Conservation (phyloP, 2,797 vertebrate genomes). For the Lagorchestes hirsutus region DNA sequence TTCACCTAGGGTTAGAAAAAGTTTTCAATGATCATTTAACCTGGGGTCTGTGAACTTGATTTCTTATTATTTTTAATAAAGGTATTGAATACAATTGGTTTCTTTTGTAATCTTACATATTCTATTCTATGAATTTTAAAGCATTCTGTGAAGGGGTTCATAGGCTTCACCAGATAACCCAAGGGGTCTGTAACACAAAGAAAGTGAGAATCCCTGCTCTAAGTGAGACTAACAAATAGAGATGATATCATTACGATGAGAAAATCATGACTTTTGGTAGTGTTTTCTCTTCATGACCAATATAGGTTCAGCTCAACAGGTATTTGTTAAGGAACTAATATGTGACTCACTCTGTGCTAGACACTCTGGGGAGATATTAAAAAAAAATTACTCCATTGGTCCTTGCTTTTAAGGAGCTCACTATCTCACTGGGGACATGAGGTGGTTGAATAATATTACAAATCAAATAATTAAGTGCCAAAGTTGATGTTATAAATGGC, state of each 20-base stretch:
- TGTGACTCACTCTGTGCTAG: neutral
- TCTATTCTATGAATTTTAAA: neutral
- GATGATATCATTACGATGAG: neutral
- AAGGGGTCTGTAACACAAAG: neutral
- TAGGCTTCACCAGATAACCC: neutral
- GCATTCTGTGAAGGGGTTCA: neutral
- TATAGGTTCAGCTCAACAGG: neutral
- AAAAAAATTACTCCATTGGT: neutral
- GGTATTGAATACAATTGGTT: neutral
- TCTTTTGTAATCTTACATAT: neutral
- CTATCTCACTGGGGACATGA: neutral
- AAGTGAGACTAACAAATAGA: neutral
- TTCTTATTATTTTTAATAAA: neutral
- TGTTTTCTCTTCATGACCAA: neutral
- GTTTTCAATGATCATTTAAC: neutral
- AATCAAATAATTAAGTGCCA: neutral
- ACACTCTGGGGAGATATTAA: neutral
- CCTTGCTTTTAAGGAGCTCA: neutral
- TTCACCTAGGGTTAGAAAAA: neutral
- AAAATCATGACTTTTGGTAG: neutral
- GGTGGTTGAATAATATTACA: neutral
- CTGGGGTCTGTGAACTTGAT: neutral
- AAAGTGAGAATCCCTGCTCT: neutral
- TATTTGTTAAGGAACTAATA: neutral
- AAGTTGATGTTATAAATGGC: neutral